Percentiles rank a stretch among this genome's conserved stretches.
Evolutionary conservation across 2,888 invertebrate species (phyloP).

Genomic region (Troides aeacus): DNA sequence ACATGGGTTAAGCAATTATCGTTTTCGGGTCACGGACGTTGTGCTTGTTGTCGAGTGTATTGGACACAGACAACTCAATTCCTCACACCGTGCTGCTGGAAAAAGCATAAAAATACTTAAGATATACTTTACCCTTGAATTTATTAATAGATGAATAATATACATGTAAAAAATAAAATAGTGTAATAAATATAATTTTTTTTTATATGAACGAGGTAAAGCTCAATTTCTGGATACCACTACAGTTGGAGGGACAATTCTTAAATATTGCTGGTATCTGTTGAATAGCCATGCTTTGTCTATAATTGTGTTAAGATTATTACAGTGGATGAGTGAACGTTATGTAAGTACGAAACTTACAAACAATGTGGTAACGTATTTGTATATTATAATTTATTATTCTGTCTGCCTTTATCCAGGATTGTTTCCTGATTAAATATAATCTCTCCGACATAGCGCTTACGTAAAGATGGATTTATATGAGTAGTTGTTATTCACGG

Average conservation of each 20-base stretch:
- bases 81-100: no score
- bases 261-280: background rate
- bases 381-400: conserved; percentile 27
- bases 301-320: conserved; percentile 23
- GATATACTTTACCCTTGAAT: background rate
- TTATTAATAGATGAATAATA: background rate
- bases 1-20: conserved; percentile 28
- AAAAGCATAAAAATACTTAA: background rate
- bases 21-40: conserved; percentile 20
- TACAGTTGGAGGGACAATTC: background rate
- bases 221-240: background rate
- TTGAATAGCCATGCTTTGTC: conserved; percentile 11
- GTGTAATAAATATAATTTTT: no score
- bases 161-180: no score
- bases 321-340: conserved; percentile 20
- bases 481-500: conserved; percentile 30
- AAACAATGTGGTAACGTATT: conserved; percentile 28
- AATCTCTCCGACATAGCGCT: conserved; percentile 45
- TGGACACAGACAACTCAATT: conserved; percentile 12
- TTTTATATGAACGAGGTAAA: no score
- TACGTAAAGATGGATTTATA: conserved; percentile 48
- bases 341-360: conserved; percentile 22
- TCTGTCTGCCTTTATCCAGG: conserved; percentile 37
- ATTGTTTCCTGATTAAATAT: conserved; percentile 52
- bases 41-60: conserved; percentile 10